These are phyloP conservation scores for Papilio helenus DNA, from an alignment of 1,140 invertebrate species.

Conservation along the genomic window DNA sequence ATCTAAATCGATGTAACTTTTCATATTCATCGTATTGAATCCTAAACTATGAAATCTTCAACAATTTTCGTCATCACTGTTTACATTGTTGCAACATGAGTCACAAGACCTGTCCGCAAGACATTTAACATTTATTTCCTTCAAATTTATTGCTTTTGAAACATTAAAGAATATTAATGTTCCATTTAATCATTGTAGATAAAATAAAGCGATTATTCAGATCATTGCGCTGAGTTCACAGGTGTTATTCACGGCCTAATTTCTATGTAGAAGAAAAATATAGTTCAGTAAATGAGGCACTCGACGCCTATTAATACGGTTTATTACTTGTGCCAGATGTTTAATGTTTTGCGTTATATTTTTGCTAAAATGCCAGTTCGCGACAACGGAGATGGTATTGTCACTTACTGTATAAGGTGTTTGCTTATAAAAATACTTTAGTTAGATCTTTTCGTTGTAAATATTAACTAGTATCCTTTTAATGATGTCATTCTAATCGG, in stretches of 20 bases:
- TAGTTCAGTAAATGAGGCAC: slow-evolving; percentile 16
- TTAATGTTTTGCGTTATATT: slow-evolving; percentile 1
- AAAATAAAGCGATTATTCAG: slow-evolving; percentile 5
- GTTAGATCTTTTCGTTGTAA: too few relatives aligned
- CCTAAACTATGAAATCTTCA: background rate
- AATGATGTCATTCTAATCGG: slow-evolving; percentile 15
- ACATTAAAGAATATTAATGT: background rate
- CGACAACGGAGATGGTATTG: too few relatives aligned
- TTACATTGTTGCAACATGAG: background rate
- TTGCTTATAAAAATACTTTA: background rate
- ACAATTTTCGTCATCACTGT: background rate
- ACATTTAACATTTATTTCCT: background rate
- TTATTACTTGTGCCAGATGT: slow-evolving; percentile 26
- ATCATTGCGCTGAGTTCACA: background rate
- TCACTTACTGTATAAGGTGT: background rate
- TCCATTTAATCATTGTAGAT: background rate
- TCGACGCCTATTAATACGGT: slow-evolving; percentile 21
- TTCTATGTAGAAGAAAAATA: slow-evolving; percentile 19
- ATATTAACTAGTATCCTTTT: background rate
- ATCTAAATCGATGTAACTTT: too few relatives aligned
- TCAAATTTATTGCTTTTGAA: background rate
- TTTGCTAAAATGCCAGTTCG: background rate
- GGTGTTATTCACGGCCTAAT: slow-evolving; percentile 17
- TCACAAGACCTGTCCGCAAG: background rate
- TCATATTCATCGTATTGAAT: background rate